A percentile compares a stretch with the other conserved stretches of the same genome.
Evolutionary conservation across 2,888 invertebrate species (phyloP).

Genomic region (Bimastos eiseni): DNA sequence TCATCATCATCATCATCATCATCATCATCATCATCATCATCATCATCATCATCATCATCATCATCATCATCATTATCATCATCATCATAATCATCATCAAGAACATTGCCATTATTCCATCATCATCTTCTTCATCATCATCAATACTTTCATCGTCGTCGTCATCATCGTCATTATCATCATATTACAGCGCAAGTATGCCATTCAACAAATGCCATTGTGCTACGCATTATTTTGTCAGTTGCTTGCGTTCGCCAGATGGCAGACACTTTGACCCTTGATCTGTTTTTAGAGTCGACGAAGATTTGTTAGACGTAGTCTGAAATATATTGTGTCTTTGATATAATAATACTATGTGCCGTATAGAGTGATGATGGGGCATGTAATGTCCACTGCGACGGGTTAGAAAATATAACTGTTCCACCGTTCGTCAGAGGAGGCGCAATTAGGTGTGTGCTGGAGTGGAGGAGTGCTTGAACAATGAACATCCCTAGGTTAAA

Average conservation of each 20-base stretch:
- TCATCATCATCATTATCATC: background rate
- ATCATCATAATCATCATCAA: too few species aligned
- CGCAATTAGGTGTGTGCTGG: too few species aligned
- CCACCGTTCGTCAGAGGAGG: too few species aligned
- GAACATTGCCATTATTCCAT: background rate
- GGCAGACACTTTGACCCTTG: too few species aligned
- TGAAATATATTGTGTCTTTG: background rate
- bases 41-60: too few species aligned
- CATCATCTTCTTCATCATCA: background rate
- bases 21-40: background rate
- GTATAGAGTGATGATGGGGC: too few species aligned
- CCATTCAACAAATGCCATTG: slow-evolving; percentile 29
- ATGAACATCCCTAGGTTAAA: too few species aligned
- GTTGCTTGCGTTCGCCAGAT: slow-evolving; percentile 24
- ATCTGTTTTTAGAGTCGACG: background rate
- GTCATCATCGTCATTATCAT: background rate
- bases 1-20: background rate
- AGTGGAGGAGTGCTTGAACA: too few species aligned
- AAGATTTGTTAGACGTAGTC: slow-evolving; percentile 4
- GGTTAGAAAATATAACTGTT: too few species aligned
- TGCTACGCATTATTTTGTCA: slow-evolving; percentile 26
- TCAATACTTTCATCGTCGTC: background rate
- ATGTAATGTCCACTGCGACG: too few species aligned
- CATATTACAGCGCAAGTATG: slow-evolving; percentile 13
- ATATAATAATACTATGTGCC: too few species aligned